Evolutionary conservation across 2,888 invertebrate species (phyloP), one percentile per base, ranked within the genome.

Genomic region (Quadroppia sp.): DNA sequence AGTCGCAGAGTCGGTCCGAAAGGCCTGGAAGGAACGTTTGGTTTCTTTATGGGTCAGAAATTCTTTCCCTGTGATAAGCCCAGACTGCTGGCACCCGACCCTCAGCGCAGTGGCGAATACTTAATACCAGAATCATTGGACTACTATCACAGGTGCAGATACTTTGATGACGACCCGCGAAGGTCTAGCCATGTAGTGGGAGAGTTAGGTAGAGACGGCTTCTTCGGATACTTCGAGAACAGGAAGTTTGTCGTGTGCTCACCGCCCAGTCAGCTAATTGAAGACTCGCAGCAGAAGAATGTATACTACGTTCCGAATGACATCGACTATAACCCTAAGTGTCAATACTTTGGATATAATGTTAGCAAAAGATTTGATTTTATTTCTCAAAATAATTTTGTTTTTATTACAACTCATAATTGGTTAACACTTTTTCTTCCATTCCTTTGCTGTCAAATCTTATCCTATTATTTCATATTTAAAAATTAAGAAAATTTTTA

Each of bases 61-160:
- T 67, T 67, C 23, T 67, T n/a, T 23, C 40, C 23, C 1, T 67
- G 67, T 32, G 67, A 67, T 67, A 67, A 67, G 11, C 67, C 67
- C 20, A 40, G 11, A 20, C 11, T 13, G 1, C 3, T 67, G 2
- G 3, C 11, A 9, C 23, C 20, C 4, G 67, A 67, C 23, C 42
- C 67, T 15, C 13, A 40, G 9, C 4, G 3, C 4, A 3, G 23
- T 2, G 42, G 23, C 13, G 42, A 11, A 23, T 67, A 23, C 25
- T 1, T 36, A 2, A 40, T 67, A 9, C 67, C 67, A 6, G 13
- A 67, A 7, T 11, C 20, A 11, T 36, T 67, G 1, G 23, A 40
- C n/a, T 67, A 67, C 20, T 67, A 40, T 20, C 15, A 40, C 13
- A 67, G 32, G 11, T 67, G 67, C 23, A 13, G 7, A 7, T 67